These are phyloP conservation scores for Catagonus wagneri DNA, from an alignment of 2,113 vertebrate genomes.

Conservation along the genomic window DNA sequence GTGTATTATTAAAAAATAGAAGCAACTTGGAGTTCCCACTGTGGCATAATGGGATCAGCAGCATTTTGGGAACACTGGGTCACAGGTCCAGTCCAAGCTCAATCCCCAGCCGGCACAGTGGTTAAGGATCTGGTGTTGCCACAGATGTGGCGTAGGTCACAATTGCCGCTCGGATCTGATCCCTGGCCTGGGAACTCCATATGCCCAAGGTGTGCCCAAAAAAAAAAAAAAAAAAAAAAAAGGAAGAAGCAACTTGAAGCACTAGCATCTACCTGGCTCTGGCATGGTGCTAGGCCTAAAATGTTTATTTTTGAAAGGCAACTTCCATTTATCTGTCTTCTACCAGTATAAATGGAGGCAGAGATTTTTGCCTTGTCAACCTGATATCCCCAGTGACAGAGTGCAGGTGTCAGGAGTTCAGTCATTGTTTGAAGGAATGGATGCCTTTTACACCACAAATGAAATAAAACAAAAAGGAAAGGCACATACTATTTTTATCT, in stretches of 20 bases:
- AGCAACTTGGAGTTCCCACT: neutral
- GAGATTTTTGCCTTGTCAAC: neutral
- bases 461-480: neutral
- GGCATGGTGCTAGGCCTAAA: neutral
- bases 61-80: too few species aligned
- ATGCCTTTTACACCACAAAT: neutral
- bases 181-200: too few species aligned
- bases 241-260: neutral
- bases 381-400: neutral
- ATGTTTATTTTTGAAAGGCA: slow-evolving; percentile 19
- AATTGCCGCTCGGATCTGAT: too few species aligned
- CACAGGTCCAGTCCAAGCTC: too few species aligned
- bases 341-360: neutral
- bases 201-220: too few species aligned
- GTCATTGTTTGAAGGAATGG: neutral
- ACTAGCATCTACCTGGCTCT: neutral
- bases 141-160: too few species aligned
- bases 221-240: too few species aligned
- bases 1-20: neutral
- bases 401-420: neutral
- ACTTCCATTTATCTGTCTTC: neutral
- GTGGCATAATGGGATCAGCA: too few species aligned
- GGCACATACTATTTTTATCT: neutral
- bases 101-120: too few species aligned
- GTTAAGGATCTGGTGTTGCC: too few species aligned